Conservation (phyloP, 2,113 vertebrate species). For the Menidia beryllina region DNA sequence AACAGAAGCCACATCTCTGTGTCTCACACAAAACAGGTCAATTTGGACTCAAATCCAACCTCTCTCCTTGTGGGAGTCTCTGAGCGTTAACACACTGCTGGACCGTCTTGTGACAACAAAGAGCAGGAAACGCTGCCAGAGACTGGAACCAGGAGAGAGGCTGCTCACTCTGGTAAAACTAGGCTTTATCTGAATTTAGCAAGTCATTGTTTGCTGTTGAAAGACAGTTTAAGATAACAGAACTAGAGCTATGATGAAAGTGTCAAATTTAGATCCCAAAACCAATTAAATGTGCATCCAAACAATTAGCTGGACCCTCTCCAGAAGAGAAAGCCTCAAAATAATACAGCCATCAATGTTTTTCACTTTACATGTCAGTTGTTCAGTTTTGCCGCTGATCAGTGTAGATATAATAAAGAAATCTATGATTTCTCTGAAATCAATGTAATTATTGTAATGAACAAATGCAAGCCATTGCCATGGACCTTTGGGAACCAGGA, state of each 20-base stretch:
- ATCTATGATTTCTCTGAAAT: conserved; percentile 42
- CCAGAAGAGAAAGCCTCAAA: too few species aligned
- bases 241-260: too few species aligned
- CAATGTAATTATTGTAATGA: conserved; percentile 71
- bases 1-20: background rate
- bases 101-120: background rate
- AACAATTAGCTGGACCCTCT: too few species aligned
- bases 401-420: conserved; percentile 7
- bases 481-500: conserved; percentile 60
- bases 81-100: background rate
- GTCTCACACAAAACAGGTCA: background rate
- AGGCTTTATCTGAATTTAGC: background rate
- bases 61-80: background rate
- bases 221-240: too few species aligned
- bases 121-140: background rate
- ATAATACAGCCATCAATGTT: too few species aligned
- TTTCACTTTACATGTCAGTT: background rate
- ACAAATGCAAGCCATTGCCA: conserved; percentile 52
- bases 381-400: conserved; percentile 4
- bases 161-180: background rate
- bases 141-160: too few species aligned
- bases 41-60: background rate
- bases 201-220: background rate
- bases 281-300: too few species aligned
- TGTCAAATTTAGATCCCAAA: background rate